Evolutionary conservation across 2,888 invertebrate species (phyloP), one percentile per base, ranked within the genome.

Genomic region (Octodonta nipae): DNA sequence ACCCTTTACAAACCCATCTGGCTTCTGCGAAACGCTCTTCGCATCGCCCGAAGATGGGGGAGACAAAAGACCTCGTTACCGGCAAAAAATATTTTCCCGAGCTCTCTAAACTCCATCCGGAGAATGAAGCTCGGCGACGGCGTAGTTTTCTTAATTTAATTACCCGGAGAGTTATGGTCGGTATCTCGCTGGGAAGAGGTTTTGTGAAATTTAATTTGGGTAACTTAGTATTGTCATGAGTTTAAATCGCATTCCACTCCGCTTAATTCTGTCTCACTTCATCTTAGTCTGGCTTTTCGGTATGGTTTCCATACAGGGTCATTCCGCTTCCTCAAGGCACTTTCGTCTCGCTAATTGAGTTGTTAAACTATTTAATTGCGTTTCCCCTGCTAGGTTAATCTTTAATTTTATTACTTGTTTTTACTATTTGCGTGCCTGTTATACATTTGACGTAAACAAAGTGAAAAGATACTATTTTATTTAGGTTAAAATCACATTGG

Each of bases 141-240:
- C 40, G 46, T 47, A 50, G 51, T 50, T 51, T 52, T 52, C 52
- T 51, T 52, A 52, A 54, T 54, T 52, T 51, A 52, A 54, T 54
- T 52, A 51, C 47, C 46, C n/a, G 38, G 34, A 44, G 45, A 48
- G 42, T 47, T 48, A 48, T 45, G 43, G 43, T 36, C 35, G 42
- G 41, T 39, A 35, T 33, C 35, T 30, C 34, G 33, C 26, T 28
- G 34, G 31, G 30, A 31, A 33, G 32, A 32, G 38, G 39, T 38
- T 38, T 39, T 41, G 38, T 35, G 41, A 38, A 41, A 44, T 55
- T 56, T 55, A 55, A 55, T 56, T 55, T 54, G 51, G 55, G 47
- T 51, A 55, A 56, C 52, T 55, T 54, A 52, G 54, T 52, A 55
- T 55, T 56, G 58, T 58, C 56, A 47, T 55, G 49, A 54, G 49